phyloP scores from a whole-genome alignment of 2,888 invertebrate genomes.

The Tribolium freemani region DNA sequence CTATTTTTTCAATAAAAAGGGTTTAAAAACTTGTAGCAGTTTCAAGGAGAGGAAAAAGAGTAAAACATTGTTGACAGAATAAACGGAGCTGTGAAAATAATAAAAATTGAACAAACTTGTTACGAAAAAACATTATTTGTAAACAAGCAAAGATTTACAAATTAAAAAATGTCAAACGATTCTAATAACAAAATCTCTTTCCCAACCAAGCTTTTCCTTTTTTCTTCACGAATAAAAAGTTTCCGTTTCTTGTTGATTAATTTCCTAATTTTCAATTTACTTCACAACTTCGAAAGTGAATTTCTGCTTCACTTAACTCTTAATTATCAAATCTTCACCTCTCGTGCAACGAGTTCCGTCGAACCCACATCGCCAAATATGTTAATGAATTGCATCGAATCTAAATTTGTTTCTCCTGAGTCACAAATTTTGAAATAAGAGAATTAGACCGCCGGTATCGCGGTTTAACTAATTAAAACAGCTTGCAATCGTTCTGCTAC shows the following conservation, averaged over 20 bases:
- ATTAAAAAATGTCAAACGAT: too few relatives aligned
- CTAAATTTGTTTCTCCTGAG: background rate
- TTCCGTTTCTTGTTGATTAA: background rate
- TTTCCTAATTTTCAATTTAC: background rate
- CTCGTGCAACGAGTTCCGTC: background rate
- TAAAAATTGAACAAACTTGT: too few relatives aligned
- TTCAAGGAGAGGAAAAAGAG: too few relatives aligned
- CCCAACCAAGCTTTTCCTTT: background rate
- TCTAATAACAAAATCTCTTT: background rate
- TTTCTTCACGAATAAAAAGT: background rate
- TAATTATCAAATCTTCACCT: background rate
- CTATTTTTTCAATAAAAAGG: too few relatives aligned
- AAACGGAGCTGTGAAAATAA: too few relatives aligned
- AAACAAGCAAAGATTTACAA: too few relatives aligned
- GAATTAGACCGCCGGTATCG: background rate
- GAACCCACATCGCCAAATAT: background rate
- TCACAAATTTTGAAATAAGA: background rate
- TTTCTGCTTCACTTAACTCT: background rate
- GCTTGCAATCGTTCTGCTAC: background rate
- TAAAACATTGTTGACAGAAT: too few relatives aligned
- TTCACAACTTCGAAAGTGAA: background rate
- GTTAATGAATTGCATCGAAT: background rate
- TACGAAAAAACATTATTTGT: too few relatives aligned
- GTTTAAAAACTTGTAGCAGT: too few relatives aligned
- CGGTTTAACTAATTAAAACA: conserved; percentile 1